Percentiles rank a stretch among this genome's conserved stretches.
These are phyloP conservation scores for Anguilla pacifica DNA, from an alignment of 2,797 vertebrate species.

Conservation along the genomic window DNA sequence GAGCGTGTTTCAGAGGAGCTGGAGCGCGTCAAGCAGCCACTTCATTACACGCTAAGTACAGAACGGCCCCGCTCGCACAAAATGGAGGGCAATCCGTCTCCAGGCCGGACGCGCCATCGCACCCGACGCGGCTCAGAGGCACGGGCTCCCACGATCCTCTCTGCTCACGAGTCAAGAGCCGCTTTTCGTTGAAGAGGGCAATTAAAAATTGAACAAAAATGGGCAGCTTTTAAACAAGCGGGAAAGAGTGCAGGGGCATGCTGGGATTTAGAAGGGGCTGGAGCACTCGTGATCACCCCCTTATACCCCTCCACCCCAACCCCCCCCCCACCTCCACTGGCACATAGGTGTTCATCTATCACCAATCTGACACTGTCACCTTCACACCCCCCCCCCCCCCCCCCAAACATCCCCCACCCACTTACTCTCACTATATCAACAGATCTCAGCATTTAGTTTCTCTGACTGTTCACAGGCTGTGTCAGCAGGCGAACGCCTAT, in stretches of 20 bases:
- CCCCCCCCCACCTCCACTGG: no score
- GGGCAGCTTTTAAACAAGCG: slow-evolving; percentile 54
- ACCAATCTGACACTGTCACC: background rate
- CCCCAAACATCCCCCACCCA: no score
- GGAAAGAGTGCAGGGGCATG: slow-evolving; percentile 45
- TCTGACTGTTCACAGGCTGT: no score
- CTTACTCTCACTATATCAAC: background rate
- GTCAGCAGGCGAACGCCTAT: no score
- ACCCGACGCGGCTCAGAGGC: slow-evolving; percentile 59
- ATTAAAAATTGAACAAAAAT: slow-evolving; percentile 73
- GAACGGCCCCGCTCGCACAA: background rate
- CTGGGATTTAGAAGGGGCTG: background rate
- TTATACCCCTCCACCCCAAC: no score
- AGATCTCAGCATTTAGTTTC: background rate
- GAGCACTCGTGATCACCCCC: background rate
- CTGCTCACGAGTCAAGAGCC: slow-evolving; percentile 65
- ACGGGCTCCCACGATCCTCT: slow-evolving; percentile 53
- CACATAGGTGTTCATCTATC: background rate
- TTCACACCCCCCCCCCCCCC: background rate
- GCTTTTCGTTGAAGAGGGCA: slow-evolving; percentile 63
- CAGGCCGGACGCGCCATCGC: slow-evolving; percentile 47
- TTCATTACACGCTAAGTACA: background rate
- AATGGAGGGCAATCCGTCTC: background rate
- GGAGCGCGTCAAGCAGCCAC: background rate
- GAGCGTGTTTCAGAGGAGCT: background rate